phyloP scores from a whole-genome alignment of 2,113 vertebrate species.

The Nymphicus hollandicus region DNA sequence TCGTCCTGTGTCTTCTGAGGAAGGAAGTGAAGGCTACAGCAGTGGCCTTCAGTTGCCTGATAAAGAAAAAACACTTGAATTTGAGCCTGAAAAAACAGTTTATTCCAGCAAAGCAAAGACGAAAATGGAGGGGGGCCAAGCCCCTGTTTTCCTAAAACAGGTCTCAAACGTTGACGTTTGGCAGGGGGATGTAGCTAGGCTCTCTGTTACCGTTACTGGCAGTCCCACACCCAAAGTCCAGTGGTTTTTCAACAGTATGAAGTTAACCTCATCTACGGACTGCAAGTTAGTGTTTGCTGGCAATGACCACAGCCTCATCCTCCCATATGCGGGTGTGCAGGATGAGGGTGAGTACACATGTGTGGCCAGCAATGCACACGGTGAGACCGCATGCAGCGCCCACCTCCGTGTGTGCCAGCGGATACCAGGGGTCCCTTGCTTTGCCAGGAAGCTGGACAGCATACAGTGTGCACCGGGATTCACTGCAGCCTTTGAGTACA shows the following conservation, averaged over 20 bases:
- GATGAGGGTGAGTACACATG: constrained; percentile 87
- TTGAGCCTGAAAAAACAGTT: constrained; percentile 84
- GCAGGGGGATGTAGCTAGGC: constrained; percentile 78
- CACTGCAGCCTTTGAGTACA: constrained; percentile 73
- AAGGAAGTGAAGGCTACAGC: constrained; percentile 82
- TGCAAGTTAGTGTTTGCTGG: constrained; percentile 82
- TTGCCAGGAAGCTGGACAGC: neutral
- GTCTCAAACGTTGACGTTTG: constrained; percentile 74
- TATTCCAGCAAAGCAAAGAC: constrained; percentile 78
- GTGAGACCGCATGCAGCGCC: constrained; percentile 79
- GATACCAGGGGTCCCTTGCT: neutral
- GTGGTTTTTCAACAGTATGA: constrained; percentile 83
- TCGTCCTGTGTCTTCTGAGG: constrained; percentile 81
- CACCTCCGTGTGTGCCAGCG: constrained; percentile 42
- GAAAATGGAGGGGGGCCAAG: constrained; percentile 71
- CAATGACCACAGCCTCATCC: constrained; percentile 83
- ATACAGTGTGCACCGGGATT: neutral
- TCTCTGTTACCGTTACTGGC: constrained; percentile 83
- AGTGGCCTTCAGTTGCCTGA: constrained; percentile 79
- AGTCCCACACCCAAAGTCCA: constrained; percentile 84
- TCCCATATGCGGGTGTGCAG: constrained; percentile 75
- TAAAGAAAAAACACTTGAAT: constrained; percentile 89
- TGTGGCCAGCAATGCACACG: constrained; percentile 79
- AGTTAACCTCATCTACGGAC: constrained; percentile 73
- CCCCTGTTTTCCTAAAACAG: constrained; percentile 82